Base-by-base conservation (phyloP, 2,888 invertebrate species). In the Caenorhabditis virilis region DNA sequence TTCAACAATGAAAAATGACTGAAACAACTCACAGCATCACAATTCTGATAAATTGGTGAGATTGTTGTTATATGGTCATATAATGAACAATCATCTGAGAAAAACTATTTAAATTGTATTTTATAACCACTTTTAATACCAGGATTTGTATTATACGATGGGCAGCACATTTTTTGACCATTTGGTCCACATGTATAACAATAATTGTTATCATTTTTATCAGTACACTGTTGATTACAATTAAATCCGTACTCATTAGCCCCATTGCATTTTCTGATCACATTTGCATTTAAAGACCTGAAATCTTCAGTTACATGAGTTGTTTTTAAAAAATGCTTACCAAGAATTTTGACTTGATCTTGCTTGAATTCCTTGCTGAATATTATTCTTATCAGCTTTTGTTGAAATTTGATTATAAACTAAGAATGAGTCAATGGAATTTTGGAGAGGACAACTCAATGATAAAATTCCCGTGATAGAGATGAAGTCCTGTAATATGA, bases 131-230 rank as follows among this genome's bases (percentile, higher is more conserved):
- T n/a, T n/a, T n/a, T n/a, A n/a, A n/a, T n/a, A n/a, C n/a, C n/a
- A n/a, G n/a, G n/a, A n/a, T n/a, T n/a, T n/a, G n/a, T n/a, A n/a
- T n/a, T n/a, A n/a, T n/a, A n/a, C n/a, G n/a, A n/a, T n/a, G 22
- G 11, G 35, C 68, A 68, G 30, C 68, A 68, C 9, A 23, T 33
- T 33, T 56, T 68, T 33, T 59, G 59, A 9, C 68, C 68, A 36
- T 59, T 41, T 15, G 15, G 18, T 6, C 55, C 61, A 53, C 68
- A 68, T 2, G 53, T 59, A 38, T 56, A 63, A 36, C 65, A 65
- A 41, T 57, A 48, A 47, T 60, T 56, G 1, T 7, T 42, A 41
- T 69, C 46, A 38, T 60, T 38, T 35, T 25, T 46, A 16, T 51
- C 36, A 16, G 41, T 27, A 43, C 69, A 69, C 27, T 45, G 33